Percentiles rank a stretch among this genome's conserved stretches.
Evolutionary conservation across 1,140 invertebrate species (phyloP).

Genomic region (Drosophila subobscura): DNA sequence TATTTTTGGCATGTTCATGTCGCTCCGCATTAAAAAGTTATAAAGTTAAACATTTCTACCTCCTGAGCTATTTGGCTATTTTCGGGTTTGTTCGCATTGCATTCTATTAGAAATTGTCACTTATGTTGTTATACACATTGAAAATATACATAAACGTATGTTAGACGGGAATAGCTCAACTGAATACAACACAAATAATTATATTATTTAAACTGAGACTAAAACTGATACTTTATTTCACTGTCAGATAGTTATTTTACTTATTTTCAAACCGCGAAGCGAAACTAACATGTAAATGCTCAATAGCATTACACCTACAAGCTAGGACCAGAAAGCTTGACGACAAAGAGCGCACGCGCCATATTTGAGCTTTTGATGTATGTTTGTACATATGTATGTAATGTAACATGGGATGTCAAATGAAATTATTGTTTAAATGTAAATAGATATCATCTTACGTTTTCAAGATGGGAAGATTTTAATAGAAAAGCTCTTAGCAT

Average conservation of each 20-base stretch:
- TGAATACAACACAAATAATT: constrained; percentile 3
- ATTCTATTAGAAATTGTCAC: constrained; percentile 5
- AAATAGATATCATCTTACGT: too few species aligned
- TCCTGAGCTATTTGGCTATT: not conserved
- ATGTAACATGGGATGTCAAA: too few species aligned
- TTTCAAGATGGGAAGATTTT: too few species aligned
- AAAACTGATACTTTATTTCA: constrained; percentile 17
- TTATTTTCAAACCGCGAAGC: constrained; percentile 54
- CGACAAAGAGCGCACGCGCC: constrained; percentile 52
- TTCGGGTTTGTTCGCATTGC: too few species aligned
- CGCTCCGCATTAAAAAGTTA: not conserved
- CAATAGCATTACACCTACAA: constrained; percentile 58
- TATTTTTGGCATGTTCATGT: not conserved
- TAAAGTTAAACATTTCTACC: not conserved
- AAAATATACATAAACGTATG: not conserved
- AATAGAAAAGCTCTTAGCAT: too few species aligned
- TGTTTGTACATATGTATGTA: constrained; percentile 55
- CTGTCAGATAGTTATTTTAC: constrained; percentile 46
- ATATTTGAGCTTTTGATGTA: constrained; percentile 59
- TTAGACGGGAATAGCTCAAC: not conserved
- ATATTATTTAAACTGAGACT: constrained; percentile 16
- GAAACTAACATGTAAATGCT: constrained; percentile 56
- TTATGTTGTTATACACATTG: constrained; percentile 29
- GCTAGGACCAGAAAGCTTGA: constrained; percentile 55
- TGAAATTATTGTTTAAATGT: too few species aligned